These are phyloP conservation scores for Lithobates pipiens DNA, from an alignment of 2,797 vertebrate species.

Conservation along the genomic window DNA sequence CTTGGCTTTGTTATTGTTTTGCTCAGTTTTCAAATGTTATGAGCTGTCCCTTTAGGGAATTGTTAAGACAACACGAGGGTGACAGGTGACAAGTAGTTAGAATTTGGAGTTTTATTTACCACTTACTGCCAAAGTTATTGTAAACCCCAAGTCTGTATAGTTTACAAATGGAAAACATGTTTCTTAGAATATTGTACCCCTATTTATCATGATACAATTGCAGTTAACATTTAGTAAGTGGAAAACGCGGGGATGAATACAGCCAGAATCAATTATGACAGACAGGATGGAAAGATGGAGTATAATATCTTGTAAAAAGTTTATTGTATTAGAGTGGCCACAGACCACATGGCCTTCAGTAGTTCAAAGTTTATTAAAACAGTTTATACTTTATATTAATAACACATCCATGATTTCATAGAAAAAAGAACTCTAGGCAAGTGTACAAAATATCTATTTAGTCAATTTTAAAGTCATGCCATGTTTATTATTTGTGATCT, in stretches of 20 bases:
- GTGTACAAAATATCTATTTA: no score
- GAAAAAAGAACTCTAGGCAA: no score
- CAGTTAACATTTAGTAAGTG: slow-evolving; percentile 19
- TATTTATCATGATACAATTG: slow-evolving; percentile 17
- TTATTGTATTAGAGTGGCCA: slow-evolving; percentile 10
- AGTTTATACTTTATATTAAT: no score
- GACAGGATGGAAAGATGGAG: slow-evolving; percentile 11
- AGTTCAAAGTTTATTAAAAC: background rate
- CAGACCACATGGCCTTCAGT: background rate
- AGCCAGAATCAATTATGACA: background rate
- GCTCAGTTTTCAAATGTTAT: slow-evolving; percentile 50
- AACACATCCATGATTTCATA: no score
- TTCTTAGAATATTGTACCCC: slow-evolving; percentile 11
- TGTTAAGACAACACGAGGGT: slow-evolving; percentile 55
- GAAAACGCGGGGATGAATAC: no score
- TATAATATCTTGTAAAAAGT: slow-evolving; percentile 18
- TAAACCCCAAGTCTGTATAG: slow-evolving; percentile 36
- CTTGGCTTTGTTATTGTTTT: slow-evolving; percentile 53
- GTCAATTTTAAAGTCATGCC: no score
- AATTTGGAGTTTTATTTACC: slow-evolving; percentile 53
- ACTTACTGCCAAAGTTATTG: slow-evolving; percentile 41
- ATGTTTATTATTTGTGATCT: no score
- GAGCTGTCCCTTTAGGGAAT: slow-evolving; percentile 37
- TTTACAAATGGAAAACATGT: slow-evolving; percentile 10
- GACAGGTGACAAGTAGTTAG: slow-evolving; percentile 42